Evolutionary conservation across 2,797 vertebrate species (phyloP).

Genomic region (Danio tinwini): DNA sequence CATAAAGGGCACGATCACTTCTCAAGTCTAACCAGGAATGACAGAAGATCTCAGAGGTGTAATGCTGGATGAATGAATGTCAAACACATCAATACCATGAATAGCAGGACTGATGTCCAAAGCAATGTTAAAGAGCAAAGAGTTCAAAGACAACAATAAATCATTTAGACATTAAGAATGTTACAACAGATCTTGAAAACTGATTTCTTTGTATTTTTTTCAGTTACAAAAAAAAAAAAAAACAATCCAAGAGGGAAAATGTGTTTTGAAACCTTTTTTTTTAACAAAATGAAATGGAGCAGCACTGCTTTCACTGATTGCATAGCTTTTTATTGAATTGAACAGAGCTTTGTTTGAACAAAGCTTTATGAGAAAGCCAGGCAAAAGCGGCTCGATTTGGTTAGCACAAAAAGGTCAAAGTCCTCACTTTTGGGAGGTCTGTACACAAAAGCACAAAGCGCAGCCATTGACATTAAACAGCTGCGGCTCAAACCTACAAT

Average conservation of each 20-base stretch:
- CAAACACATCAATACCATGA: constrained; percentile 8
- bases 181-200: not conserved
- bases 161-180: constrained; percentile 15
- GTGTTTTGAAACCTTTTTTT: not conserved
- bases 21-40: not conserved
- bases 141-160: constrained; percentile 20
- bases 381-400: not conserved
- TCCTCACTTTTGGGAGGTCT: not conserved
- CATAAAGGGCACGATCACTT: not conserved
- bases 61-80: not conserved
- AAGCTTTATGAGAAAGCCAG: not conserved
- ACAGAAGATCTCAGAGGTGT: not conserved
- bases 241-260: not conserved
- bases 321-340: not conserved
- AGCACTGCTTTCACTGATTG: not conserved
- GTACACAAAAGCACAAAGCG: constrained; percentile 6
- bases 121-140: not conserved
- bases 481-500: not conserved
- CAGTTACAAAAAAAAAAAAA: not conserved
- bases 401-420: not conserved
- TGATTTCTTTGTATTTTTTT: not conserved
- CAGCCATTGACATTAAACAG: not conserved
- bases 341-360: not conserved
- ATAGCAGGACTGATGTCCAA: not conserved
- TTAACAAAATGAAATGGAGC: not conserved